A percentile compares a stretch with the other conserved stretches of the same genome.
Conservation (phyloP, 1,140 invertebrate genomes). For the Venturia canescens region DNA sequence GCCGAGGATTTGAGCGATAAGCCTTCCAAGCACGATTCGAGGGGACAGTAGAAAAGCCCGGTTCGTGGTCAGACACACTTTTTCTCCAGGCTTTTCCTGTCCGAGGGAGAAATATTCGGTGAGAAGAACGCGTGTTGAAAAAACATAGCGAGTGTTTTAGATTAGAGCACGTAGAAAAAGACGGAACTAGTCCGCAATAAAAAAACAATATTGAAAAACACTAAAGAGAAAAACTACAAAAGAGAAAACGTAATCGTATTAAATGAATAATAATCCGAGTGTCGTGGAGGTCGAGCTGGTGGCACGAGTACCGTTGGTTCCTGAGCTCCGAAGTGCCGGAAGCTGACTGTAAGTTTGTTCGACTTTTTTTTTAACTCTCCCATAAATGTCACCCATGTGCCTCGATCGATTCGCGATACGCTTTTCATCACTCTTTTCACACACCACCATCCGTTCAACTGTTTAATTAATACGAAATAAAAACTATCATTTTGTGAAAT, state of each 20-base stretch:
- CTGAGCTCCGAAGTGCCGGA: conserved; percentile 60
- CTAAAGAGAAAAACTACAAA: no score
- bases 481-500: no score
- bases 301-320: conserved; percentile 65
- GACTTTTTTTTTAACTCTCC: not conserved
- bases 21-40: not conserved
- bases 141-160: not conserved
- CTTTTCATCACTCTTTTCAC: not conserved
- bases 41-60: conserved; percentile 22
- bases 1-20: not conserved
- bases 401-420: not conserved
- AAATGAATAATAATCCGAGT: conserved; percentile 71
- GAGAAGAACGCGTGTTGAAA: conserved; percentile 17
- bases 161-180: conserved; percentile 20
- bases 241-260: conserved; percentile 27
- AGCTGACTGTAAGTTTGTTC: conserved; percentile 71
- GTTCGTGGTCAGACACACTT: conserved; percentile 38
- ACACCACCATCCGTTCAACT: no score
- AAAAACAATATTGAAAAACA: not conserved
- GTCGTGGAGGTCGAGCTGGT: conserved; percentile 69
- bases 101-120: conserved; percentile 18
- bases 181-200: not conserved
- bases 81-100: not conserved
- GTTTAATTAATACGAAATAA: no score
- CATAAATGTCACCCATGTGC: not conserved